Evolutionary conservation across 2,113 vertebrate genomes (phyloP), one percentile per base, ranked within the genome.

Genomic region (Kryptolebias marmoratus): DNA sequence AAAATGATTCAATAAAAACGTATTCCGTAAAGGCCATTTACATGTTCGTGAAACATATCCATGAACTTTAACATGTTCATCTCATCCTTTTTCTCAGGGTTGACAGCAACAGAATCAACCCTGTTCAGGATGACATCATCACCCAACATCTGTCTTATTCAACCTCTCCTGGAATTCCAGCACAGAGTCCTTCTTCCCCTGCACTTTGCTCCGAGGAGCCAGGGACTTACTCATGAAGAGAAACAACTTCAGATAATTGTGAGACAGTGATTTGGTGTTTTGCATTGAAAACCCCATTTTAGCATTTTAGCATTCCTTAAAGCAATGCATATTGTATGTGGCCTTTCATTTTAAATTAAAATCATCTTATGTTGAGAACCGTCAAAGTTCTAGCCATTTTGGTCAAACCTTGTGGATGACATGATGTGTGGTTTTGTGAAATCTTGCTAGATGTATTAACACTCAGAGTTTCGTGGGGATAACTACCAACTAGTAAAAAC

Each of bases 101-200:
- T 63, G 66, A 22, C 73, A 50, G 71, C 65, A 64, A 50, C 4
- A 60, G 49, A 73, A 47, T 39, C 31, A 73, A 70, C 56, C 42
- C 54, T 49, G 60, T 36, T 77, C 68, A 57, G 70, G 68, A 32
- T 18, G 74, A 81, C 86, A 80, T 86, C 2, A 5, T 79, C 76
- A 59, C 73, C 78, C 64, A 52, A 73, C 84, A 91, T 89, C 86
- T 79, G 84, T 73, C 82, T 73, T 64, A 16, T 66, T 86, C 73
- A 80, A 81, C 80, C 22, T 72, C 80, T 80, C 67, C 69, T 73
- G 45, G 9, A 78, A 79, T 68, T 86, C 79, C 85, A 57, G n/a
- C 11, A 28, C 68, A 18, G 28, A 54, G 56, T 72, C 49, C 13
- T 64, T 71, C 54, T 59, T 50, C 47, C 13, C 39, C 63, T 0